phyloP scores from a whole-genome alignment of 2,888 invertebrate genomes.

The Halictus ligatus region DNA sequence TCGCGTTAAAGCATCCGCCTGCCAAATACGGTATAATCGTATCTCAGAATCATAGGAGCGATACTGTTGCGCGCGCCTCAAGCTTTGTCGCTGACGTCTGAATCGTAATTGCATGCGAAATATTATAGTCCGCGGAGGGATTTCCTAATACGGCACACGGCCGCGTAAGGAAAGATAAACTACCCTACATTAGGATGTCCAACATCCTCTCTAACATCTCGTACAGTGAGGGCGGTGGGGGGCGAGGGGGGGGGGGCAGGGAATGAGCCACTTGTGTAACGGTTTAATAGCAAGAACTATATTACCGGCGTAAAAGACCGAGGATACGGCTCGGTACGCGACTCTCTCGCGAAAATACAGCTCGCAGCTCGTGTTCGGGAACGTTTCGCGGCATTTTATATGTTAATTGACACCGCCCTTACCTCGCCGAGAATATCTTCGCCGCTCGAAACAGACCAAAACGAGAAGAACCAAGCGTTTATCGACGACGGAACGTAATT shows the following conservation, averaged over 20 bases:
- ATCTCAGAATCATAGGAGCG: constrained; percentile 62
- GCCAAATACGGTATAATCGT: constrained; percentile 66
- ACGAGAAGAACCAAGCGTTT: constrained; percentile 1
- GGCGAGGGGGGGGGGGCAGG: not conserved
- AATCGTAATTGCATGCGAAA: constrained; percentile 71
- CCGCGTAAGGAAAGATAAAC: constrained; percentile 56
- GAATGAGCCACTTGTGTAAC: constrained; percentile 63
- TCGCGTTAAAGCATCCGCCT: constrained; percentile 60
- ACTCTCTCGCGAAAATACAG: not conserved
- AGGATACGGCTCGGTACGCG: not conserved
- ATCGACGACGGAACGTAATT: constrained; percentile 26
- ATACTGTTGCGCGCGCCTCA: constrained; percentile 49
- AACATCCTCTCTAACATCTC: constrained; percentile 53
- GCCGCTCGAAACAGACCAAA: not conserved
- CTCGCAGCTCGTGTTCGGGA: constrained; percentile 16
- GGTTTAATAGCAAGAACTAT: constrained; percentile 64
- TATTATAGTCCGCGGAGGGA: constrained; percentile 52
- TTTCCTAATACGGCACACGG: constrained; percentile 42
- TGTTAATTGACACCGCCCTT: constrained; percentile 27
- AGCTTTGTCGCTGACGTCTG: constrained; percentile 69
- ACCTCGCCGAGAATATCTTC: not conserved
- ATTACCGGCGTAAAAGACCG: constrained; percentile 46
- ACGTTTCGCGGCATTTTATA: constrained; percentile 32
- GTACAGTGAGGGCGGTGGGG: not conserved
- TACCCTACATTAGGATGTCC: constrained; percentile 63